Base-by-base conservation (phyloP, 2,888 invertebrate genomes). In the Ceramica pisi region DNA sequence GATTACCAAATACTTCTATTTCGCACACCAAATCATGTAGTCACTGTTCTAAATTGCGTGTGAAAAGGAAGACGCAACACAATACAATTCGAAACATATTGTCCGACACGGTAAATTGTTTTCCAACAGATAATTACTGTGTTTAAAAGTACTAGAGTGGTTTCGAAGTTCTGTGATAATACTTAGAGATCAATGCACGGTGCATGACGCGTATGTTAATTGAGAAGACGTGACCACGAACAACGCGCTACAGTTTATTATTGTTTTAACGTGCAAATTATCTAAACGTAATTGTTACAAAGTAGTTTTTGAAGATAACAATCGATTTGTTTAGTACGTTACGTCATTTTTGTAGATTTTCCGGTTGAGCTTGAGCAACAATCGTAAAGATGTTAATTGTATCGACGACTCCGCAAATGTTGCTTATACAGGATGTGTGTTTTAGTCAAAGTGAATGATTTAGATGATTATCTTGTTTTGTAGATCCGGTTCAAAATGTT, bases 121-220 rank as follows among this genome's bases (percentile, higher is more conserved):
- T 75, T 80, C 51, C 60, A 79, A 71, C 67, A 69, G 67, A 51
- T 62, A 77, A 65, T 60, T n/a, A 35, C 59, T 53, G 55, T 68
- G 53, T 63, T 72, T 62, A 57, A 31, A 53, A 53, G 38, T 53
- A 61, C 26, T 67, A 14, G n/a, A 19, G 10, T 57, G 16, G n/a
- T 59, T 64, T 48, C 31, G 16, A 48, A 50, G 53, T 61, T 50
- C 26, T 66, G 50, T 65, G 23, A 50, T 56, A 53, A 69, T 65
- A 21, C 41, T 66, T 31, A 57, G 66, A 65, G 77, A 82, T 85
- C 83, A 84, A 81, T 69, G 73, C 65, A 59, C 73, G 69, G 23
- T 71, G 67, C n/a, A 61, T 69, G 78, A 72, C 78, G 70, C 56
- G 14, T 67, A 67, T 64, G 65, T 48, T 77, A 78, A 85, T 81